Base-by-base conservation (phyloP, 2,113 vertebrate genomes). In the Xyliphius kryptos region DNA sequence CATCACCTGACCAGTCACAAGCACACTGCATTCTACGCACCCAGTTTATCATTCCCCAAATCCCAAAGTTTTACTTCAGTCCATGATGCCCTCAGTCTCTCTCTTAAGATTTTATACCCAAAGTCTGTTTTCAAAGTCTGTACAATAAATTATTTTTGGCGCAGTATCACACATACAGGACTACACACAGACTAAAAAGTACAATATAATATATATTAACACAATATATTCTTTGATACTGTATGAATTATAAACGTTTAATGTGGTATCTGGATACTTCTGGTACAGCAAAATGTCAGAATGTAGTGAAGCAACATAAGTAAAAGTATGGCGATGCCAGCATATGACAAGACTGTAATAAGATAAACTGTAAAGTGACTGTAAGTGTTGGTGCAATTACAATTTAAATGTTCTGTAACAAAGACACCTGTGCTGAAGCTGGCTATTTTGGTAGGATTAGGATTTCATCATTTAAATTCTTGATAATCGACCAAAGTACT, bases 251-350 rank as follows among this genome's bases (percentile, higher is more conserved):
- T 7, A 55, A 11, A 37, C 3, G 10, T 9, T 32, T 51, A 22
- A 48, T 32, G 21, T 26, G 7, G 10, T 32, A 15, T 52, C 2
- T 16, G 52, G 52, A 54, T 16, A 53, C 22, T 53, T 20, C 22
- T 32, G 14, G 32, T 53, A 54, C n/a, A 37, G 26, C n/a, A n/a
- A n/a, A n/a, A n/a, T n/a, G n/a, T n/a, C 32, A 54, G n/a, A 37
- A 37, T 54, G 26, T 17, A 15, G 22, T 3, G 1, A 14, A 26
- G 26, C 17, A 17, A 37, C 17, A 37, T 17, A 54, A 36, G 2
- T 3, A 11, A 44, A 14, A 14, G 41, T 44, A 14, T 14, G 12
- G 12, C 12, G 5, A 13, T 2, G 2, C 11, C n/a, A 6, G n/a
- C n/a, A 41, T 21, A 41, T 20, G n/a, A 21, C 16, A 7, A 9